Evolutionary conservation across 1,140 invertebrate species (phyloP).

Genomic region (Dinoponera quadriceps): DNA sequence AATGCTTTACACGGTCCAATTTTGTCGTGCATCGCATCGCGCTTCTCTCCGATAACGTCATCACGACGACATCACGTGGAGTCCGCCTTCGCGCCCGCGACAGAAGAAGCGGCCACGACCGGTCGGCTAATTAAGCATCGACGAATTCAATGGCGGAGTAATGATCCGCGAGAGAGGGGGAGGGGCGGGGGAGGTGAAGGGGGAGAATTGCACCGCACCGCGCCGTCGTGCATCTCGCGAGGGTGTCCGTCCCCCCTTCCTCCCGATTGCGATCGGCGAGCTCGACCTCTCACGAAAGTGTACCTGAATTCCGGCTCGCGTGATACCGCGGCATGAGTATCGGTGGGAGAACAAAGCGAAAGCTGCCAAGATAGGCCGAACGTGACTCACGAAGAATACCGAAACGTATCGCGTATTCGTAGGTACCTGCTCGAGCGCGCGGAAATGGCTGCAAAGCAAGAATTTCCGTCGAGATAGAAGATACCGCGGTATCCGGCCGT

Average conservation of each 20-base stretch:
- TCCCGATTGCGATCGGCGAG: slow-evolving; percentile 1
- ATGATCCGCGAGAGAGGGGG: not conserved
- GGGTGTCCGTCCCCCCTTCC: no score
- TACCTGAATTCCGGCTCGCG: slow-evolving; percentile 44
- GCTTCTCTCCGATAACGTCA: not conserved
- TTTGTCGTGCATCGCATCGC: not conserved
- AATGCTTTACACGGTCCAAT: not conserved
- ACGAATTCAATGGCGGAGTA: not conserved
- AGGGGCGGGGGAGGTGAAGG: no score
- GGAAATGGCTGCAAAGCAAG: slow-evolving; percentile 53
- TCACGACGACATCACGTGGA: no score
- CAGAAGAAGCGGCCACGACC: not conserved
- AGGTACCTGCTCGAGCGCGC: slow-evolving; percentile 9
- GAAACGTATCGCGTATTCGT: slow-evolving; percentile 45
- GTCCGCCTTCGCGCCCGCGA: no score
- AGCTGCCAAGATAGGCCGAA: slow-evolving; percentile 52
- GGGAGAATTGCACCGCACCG: not conserved
- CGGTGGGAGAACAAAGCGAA: slow-evolving; percentile 46
- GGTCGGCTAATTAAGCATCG: not conserved
- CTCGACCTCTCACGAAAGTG: slow-evolving; percentile 41
- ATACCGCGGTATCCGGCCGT: slow-evolving; percentile 24
- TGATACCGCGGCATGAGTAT: slow-evolving; percentile 45
- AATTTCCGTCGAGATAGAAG: slow-evolving; percentile 43
- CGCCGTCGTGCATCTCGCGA: not conserved
- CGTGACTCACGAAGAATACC: slow-evolving; percentile 50